Percentiles rank a stretch among this genome's conserved stretches.
Evolutionary conservation across 2,797 vertebrate species (phyloP).

Genomic region (Molossus alvarezi): DNA sequence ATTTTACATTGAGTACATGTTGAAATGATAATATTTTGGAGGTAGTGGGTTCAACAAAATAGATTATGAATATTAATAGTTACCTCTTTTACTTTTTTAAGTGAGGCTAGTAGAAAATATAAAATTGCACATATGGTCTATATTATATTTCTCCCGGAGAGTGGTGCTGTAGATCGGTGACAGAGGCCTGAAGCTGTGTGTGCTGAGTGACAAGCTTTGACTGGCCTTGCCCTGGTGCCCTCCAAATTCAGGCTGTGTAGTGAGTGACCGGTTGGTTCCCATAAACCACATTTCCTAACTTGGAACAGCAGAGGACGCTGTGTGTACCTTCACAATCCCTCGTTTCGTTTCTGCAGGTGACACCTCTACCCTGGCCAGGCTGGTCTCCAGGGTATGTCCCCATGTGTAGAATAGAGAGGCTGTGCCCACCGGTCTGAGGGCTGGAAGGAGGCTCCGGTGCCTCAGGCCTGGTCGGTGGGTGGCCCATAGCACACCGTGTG

Average conservation of each 20-base stretch:
- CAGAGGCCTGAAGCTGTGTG: no score
- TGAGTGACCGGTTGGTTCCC: background rate
- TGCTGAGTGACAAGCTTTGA: background rate
- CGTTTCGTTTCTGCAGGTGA: background rate
- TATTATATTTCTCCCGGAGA: background rate
- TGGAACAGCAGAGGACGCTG: background rate
- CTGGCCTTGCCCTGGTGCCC: background rate
- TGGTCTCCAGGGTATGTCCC: background rate
- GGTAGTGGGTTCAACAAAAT: slow-evolving; percentile 20
- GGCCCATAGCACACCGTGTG: background rate
- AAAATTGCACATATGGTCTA: background rate
- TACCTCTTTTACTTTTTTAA: background rate
- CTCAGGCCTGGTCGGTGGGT: background rate
- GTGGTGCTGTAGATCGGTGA: background rate
- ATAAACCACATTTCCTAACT: background rate
- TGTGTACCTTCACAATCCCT: background rate
- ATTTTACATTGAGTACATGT: background rate
- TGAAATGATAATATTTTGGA: background rate
- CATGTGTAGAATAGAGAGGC: background rate
- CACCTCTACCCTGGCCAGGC: no score
- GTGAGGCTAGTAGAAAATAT: background rate
- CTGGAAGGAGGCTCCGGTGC: background rate
- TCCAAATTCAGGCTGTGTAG: fast-evolving
- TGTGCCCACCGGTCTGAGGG: background rate
- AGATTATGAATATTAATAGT: background rate